These are phyloP conservation scores for Drosophila suboccidentalis DNA, from an alignment of 2,888 invertebrate genomes.

Conservation along the genomic window DNA sequence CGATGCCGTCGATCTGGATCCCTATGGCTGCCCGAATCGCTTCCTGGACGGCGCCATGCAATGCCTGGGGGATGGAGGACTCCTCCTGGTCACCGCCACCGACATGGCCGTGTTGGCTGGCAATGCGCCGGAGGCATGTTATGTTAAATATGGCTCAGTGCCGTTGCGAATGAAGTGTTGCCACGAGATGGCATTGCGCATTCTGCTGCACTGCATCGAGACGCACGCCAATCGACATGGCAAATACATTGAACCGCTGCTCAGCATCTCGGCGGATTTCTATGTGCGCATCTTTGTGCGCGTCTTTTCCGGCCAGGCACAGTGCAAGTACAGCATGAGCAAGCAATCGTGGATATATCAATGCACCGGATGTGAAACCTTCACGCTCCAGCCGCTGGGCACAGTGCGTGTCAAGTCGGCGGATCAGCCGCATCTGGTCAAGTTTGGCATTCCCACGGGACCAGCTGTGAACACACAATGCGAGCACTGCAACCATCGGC, in stretches of 20 bases:
- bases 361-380: slow-evolving; percentile 95
- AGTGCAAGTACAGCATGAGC: slow-evolving; percentile 94
- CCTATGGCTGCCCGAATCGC: slow-evolving; percentile 97
- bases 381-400: slow-evolving; percentile 92
- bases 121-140: slow-evolving; percentile 97
- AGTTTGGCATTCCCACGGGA: slow-evolving; percentile 89
- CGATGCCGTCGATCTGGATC: slow-evolving; percentile 97
- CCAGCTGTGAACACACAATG: slow-evolving; percentile 90
- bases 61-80: slow-evolving; percentile 92
- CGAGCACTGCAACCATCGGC: slow-evolving; percentile 90
- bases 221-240: slow-evolving; percentile 97
- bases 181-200: slow-evolving; percentile 98
- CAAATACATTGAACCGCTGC: slow-evolving; percentile 94
- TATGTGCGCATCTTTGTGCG: slow-evolving; percentile 97
- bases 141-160: slow-evolving; percentile 96
- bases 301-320: slow-evolving; percentile 91
- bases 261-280: slow-evolving; percentile 98
- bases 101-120: slow-evolving; percentile 99
- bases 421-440: slow-evolving; percentile 87
- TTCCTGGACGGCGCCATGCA: slow-evolving; percentile 97
- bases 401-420: slow-evolving; percentile 86
- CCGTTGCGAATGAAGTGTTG: slow-evolving; percentile 94
- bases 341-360: slow-evolving; percentile 95
- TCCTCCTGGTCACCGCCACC: slow-evolving; percentile 97
- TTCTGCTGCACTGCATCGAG: slow-evolving; percentile 95